A percentile compares a stretch with the other conserved stretches of the same genome.
Evolutionary conservation across 2,888 invertebrate species (phyloP).

Genomic region (Pemphredon lugubris): DNA sequence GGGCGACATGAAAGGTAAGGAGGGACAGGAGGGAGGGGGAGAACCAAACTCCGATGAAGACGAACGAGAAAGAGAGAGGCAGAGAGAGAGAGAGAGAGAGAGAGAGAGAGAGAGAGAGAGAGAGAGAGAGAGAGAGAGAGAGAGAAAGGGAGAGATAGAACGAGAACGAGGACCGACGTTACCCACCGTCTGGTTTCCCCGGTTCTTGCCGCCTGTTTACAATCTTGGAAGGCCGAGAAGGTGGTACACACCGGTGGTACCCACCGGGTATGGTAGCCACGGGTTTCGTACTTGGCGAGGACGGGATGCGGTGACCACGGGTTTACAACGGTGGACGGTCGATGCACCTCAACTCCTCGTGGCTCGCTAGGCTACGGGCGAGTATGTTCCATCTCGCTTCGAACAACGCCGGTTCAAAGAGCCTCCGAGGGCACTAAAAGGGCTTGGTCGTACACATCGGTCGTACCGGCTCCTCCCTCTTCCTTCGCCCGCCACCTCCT

Average conservation of each 20-base stretch:
- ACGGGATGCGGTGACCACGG: constrained; percentile 66
- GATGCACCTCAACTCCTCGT: constrained; percentile 69
- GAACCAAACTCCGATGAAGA: background rate
- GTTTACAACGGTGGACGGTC: constrained; percentile 68
- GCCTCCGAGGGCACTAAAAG: constrained; percentile 41
- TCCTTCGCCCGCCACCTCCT: constrained; percentile 30
- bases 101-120: background rate
- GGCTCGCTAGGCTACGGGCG: constrained; percentile 2
- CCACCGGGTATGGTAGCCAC: constrained; percentile 74
- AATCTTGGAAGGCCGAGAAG: constrained; percentile 67
- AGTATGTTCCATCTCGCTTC: constrained; percentile 26
- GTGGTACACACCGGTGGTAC: constrained; percentile 45
- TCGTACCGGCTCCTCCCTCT: constrained; percentile 30
- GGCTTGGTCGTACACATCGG: constrained; percentile 27
- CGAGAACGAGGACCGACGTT: constrained; percentile 41
- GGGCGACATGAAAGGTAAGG: background rate
- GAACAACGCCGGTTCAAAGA: constrained; percentile 20
- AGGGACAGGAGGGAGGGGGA: constrained; percentile 9
- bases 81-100: constrained; percentile 4
- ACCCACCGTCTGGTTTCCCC: constrained; percentile 75
- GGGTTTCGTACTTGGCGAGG: constrained; percentile 75
- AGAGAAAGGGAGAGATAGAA: too few species aligned
- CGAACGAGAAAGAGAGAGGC: constrained; percentile 16
- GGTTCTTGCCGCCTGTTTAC: constrained; percentile 77
- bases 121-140: constrained; percentile 4